These are phyloP conservation scores for Trisateles emortualis DNA, from an alignment of 2,888 invertebrate species.

Conservation along the genomic window DNA sequence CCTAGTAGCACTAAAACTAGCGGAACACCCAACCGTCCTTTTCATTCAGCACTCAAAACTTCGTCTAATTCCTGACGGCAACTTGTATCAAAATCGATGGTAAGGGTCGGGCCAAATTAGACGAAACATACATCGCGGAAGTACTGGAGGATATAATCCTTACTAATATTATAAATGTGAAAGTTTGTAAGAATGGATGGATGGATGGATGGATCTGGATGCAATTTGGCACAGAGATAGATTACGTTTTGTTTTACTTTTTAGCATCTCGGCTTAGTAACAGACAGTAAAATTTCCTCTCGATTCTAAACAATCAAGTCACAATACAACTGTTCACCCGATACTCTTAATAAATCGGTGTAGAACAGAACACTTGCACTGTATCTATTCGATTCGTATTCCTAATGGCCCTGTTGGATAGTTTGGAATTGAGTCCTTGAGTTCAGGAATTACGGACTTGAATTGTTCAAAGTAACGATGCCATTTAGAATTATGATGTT, in stretches of 20 bases:
- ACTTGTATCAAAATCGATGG: neutral
- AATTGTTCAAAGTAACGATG: slow-evolving; percentile 50
- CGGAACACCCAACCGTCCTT: slow-evolving; percentile 1
- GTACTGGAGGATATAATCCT: no score
- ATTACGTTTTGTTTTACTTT: no score
- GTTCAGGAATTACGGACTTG: slow-evolving; percentile 53
- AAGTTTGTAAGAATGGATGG: no score
- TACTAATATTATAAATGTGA: no score
- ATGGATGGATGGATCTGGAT: no score
- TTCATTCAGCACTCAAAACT: slow-evolving; percentile 1
- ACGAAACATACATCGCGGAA: neutral
- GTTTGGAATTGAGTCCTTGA: slow-evolving; percentile 28
- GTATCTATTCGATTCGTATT: slow-evolving; percentile 48
- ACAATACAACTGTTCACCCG: slow-evolving; percentile 17
- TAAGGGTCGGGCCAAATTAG: neutral
- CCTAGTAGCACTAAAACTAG: neutral
- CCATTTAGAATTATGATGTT: slow-evolving; percentile 38
- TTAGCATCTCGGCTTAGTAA: no score
- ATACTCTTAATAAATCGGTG: slow-evolving; percentile 51
- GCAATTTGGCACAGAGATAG: no score
- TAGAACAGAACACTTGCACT: slow-evolving; percentile 37
- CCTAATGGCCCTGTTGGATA: slow-evolving; percentile 25
- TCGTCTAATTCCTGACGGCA: neutral
- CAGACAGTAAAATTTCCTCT: neutral
- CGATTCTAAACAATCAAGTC: slow-evolving; percentile 11